Evolutionary conservation across 1,140 invertebrate genomes (phyloP), one percentile per base, ranked within the genome.

Genomic region (Homarus americanus): DNA sequence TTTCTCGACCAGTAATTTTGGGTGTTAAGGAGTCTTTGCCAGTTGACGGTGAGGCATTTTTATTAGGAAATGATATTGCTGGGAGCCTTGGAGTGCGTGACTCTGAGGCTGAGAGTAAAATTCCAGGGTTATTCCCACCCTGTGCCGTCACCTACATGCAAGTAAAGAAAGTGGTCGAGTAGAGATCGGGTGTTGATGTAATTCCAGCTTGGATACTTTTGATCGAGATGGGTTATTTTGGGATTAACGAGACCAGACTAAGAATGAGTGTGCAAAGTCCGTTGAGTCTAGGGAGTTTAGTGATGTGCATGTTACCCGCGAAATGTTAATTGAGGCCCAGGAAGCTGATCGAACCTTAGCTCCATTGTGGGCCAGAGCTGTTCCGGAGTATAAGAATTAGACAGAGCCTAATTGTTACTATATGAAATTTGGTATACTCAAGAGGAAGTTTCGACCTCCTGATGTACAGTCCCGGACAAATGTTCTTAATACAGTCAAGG

Each of bases 381-480:
- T 75, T 32, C 1, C 24, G 17, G 73, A 75, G 73, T 28, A 24
- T 49, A 17, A 80, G 9, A 80, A 15, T 38, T 10, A 41, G 2
- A 24, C 15, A 9, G 76, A 79, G 76, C 28, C 76, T 36, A 36
- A 9, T 17, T 79, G 76, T 79, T 79, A 79, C 38, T 80, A 1
- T 44, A 20, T 80, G 24, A 0, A 44, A 24, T 80, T 38, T 24
- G 10, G 32, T 41, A 32, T 80, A 1, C 78, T 80, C 32, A 80
- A 38, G 78, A 80, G 78, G 32, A 4, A 80, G 12, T 80, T 41
- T 44, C 15, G 53, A n/a, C 12, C 41, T 34, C 58, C 9, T 28
- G 53, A 58, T 63, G 80, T 36, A 0, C 34, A 2, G 20, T 1
- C 20, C 17, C n/a, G n/a, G n/a, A n/a, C n/a, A n/a, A n/a, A n/a